Evolutionary conservation across 2,888 invertebrate species (phyloP).

Genomic region (Cheilosia vulpina): DNA sequence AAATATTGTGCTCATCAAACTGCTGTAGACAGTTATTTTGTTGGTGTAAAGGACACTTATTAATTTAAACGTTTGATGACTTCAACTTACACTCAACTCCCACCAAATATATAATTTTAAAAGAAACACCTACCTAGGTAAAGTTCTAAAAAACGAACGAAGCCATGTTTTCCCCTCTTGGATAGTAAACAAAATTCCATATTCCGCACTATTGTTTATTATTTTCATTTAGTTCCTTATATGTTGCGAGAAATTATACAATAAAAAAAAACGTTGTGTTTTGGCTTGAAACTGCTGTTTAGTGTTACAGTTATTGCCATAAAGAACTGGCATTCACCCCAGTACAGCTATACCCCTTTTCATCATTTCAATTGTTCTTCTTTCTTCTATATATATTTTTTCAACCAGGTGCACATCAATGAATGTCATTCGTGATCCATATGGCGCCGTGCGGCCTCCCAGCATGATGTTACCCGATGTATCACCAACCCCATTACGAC

Average conservation of each 20-base stretch:
- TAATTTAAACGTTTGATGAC: too few relatives aligned
- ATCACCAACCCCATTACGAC: constrained; percentile 83
- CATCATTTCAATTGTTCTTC: background rate
- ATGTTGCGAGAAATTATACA: constrained; percentile 50
- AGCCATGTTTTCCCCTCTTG: too few relatives aligned
- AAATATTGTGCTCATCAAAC: too few relatives aligned
- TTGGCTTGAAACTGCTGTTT: constrained; percentile 74
- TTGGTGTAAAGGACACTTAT: too few relatives aligned
- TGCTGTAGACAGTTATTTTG: too few relatives aligned
- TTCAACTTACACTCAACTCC: too few relatives aligned
- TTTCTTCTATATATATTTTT: constrained; percentile 36
- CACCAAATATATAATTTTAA: too few relatives aligned
- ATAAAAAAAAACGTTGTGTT: constrained; percentile 69
- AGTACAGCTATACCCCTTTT: too few relatives aligned
- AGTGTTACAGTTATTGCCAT: constrained; percentile 51
- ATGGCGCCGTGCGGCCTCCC: constrained; percentile 85
- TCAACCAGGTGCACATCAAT: constrained; percentile 89
- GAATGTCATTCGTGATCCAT: constrained; percentile 91
- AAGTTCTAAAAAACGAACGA: background rate
- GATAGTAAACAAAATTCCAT: constrained; percentile 48
- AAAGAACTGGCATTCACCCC: constrained; percentile 21
- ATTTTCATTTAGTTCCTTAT: constrained; percentile 27
- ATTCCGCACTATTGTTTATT: constrained; percentile 43
- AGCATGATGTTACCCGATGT: constrained; percentile 83
- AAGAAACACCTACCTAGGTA: too few relatives aligned